Conservation (phyloP, 2,113 vertebrate species). For the Mustelus asterias region DNA sequence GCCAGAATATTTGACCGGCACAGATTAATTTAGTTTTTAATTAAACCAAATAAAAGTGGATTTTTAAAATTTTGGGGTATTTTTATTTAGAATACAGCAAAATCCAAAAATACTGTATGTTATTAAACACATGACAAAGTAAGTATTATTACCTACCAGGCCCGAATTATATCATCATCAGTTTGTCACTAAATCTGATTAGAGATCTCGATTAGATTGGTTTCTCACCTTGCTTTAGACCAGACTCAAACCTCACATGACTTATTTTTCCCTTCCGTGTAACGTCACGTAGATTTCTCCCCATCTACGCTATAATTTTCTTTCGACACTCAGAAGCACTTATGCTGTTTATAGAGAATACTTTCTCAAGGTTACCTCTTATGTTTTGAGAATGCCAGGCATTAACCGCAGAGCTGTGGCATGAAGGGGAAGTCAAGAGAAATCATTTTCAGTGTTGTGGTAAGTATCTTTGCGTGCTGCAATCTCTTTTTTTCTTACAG, state of each 20-base stretch:
- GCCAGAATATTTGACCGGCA: neutral
- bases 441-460: neutral
- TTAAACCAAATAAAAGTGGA: neutral
- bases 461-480: constrained; percentile 9
- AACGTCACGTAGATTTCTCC: neutral
- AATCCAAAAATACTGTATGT: neutral
- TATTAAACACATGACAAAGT: neutral
- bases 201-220: neutral
- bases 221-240: neutral
- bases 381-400: neutral
- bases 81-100: neutral
- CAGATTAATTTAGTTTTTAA: neutral
- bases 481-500: neutral
- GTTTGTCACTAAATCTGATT: neutral
- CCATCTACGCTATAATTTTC: neutral
- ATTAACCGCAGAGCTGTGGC: neutral
- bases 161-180: neutral
- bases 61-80: neutral
- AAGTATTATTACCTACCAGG: neutral
- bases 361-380: neutral
- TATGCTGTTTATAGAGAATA: neutral
- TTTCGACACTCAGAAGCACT: neutral
- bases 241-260: neutral
- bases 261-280: neutral
- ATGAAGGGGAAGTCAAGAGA: neutral